Conservation (phyloP, 2,888 invertebrate species). For the Nemapogon koenigi region DNA sequence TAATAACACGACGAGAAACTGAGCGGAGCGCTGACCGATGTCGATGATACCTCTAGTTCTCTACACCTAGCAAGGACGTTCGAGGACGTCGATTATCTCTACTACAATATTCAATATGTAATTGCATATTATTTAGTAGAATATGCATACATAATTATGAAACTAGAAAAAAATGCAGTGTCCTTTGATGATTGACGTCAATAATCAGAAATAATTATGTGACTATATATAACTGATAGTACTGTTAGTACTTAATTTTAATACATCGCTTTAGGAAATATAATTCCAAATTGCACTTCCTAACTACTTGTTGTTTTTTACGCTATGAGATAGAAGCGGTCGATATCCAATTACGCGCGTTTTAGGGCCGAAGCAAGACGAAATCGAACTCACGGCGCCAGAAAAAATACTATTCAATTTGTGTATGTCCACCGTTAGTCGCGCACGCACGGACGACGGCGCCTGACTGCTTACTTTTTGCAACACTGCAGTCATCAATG, state of each 20-base stretch:
- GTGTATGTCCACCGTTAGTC: constrained; percentile 50
- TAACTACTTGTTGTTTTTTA: too few relatives aligned
- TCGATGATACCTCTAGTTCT: neutral
- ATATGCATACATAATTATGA: too few relatives aligned
- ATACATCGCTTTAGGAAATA: too few relatives aligned
- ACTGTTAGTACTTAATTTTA: too few relatives aligned
- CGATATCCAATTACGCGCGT: constrained; percentile 37
- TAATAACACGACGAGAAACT: constrained; percentile 6
- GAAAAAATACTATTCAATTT: constrained; percentile 48
- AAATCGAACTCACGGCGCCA: constrained; percentile 30
- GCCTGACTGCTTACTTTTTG: constrained; percentile 38
- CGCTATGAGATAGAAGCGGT: too few relatives aligned
- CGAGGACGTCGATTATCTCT: constrained; percentile 41
- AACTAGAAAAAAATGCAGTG: too few relatives aligned
- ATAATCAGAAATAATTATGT: too few relatives aligned
- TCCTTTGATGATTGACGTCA: too few relatives aligned
- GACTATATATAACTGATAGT: too few relatives aligned
- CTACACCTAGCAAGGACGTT: constrained; percentile 43
- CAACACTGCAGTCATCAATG: constrained; percentile 37
- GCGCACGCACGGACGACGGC: constrained; percentile 34
- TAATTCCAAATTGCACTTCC: too few relatives aligned
- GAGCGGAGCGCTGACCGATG: constrained; percentile 8
- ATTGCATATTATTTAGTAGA: too few relatives aligned
- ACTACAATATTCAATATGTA: too few relatives aligned
- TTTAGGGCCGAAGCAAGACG: constrained; percentile 35